Evolutionary conservation across 2,113 vertebrate genomes (phyloP).

Genomic region (Pyrgilauda ruficollis): DNA sequence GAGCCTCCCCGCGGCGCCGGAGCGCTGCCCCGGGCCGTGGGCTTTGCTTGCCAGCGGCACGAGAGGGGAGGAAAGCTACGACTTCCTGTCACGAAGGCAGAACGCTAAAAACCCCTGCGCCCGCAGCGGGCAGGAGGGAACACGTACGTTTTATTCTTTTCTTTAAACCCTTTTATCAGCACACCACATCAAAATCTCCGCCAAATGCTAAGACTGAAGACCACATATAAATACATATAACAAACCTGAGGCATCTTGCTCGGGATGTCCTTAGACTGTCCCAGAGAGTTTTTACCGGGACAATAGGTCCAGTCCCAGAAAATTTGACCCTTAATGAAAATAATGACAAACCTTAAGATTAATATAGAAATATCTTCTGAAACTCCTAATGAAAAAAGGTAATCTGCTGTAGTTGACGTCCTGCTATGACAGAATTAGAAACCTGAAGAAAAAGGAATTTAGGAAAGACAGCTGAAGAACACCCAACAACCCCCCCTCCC

Average conservation of each 20-base stretch:
- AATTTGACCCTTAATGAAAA: not conserved
- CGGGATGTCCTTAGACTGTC: not conserved
- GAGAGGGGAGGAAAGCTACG: not conserved
- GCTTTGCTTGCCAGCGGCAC: not conserved
- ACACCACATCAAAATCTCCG: not conserved
- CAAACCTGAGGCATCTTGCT: not conserved
- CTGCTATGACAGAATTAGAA: not conserved
- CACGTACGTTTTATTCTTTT: rapidly evolving
- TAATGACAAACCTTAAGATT: not conserved
- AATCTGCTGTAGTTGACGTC: not conserved
- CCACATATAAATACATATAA: not conserved
- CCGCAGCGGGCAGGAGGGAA: not conserved
- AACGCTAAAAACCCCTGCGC: not conserved
- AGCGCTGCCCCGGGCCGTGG: not conserved
- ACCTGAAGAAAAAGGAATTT: not conserved
- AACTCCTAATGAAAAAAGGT: not conserved
- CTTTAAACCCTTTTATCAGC: not conserved
- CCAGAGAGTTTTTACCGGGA: not conserved
- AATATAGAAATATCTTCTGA: not conserved
- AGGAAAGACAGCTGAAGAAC: not conserved
- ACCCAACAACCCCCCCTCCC: too few species aligned
- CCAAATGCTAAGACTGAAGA: rapidly evolving
- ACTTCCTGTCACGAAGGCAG: not conserved
- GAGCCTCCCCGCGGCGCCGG: too few species aligned
- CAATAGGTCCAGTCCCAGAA: too few species aligned